Base-by-base conservation (phyloP, 2,888 invertebrate genomes). In the Orthosia cruda region DNA sequence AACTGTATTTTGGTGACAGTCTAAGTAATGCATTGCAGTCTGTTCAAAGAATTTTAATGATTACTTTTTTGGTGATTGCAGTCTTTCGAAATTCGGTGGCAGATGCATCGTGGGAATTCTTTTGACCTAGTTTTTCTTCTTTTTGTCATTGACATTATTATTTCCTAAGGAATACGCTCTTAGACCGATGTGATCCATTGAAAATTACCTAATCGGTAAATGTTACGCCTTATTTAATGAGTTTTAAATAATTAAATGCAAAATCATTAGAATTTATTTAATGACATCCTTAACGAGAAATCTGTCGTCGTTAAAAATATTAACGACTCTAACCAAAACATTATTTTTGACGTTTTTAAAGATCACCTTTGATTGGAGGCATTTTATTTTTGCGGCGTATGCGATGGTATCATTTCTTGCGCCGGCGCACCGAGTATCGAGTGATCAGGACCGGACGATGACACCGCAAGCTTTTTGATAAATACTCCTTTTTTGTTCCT, bases 401-500 rank as follows among this genome's bases (percentile, higher is more conserved):
- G 80, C 80, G 88, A 88, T 89, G 62, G 83, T 88, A 88, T 88
- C 88, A 68, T 59, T 77, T 71, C 76, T 76, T 80, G 83, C 80
- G 86, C 85, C 82, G 80, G 84, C 81, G 86, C 87, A 84, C 57
- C 62, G 74, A 73, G 92, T 94, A 95, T 94, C 94, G 90, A 92
- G 88, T 93, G 93, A 94, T 93, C 94, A 90, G 91, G 87, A 91
- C 91, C 91, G 94, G 93, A 90, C 95, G 95, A 96, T 95, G 96
- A 95, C 95, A 95, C 93, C 91, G 92, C 89, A 90, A 91, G 89
- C 91, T 91, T 93, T 95, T 95, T 94, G 95, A 95, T 95, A 95
- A 93, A 93, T 90, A 88, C 87, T 85, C 81, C 83, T 87, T 87
- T 88, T 88, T 88, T 90, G 88, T 94, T 92, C 89, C 92, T 93